phyloP scores from a whole-genome alignment of 2,113 vertebrate genomes.

The Blennius ocellaris region DNA sequence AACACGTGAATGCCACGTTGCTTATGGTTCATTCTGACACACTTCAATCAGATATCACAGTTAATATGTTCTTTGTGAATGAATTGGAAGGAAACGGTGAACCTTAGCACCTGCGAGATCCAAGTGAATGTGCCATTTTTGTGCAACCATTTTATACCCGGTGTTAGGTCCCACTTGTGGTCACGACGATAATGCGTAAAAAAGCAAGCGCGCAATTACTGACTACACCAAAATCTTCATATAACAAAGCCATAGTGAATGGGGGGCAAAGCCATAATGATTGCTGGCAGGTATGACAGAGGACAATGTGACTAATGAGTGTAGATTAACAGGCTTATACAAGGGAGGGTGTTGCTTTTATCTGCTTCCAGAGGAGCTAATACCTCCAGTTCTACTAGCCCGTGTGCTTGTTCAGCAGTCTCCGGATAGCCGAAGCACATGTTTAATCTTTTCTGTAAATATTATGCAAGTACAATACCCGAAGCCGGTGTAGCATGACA shows the following conservation, averaged over 20 bases:
- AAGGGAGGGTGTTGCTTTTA: conserved; percentile 38
- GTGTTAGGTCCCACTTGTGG: conserved; percentile 25
- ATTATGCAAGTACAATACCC: not conserved
- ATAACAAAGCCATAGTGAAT: conserved; percentile 33
- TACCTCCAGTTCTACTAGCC: conserved; percentile 13
- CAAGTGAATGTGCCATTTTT: conserved; percentile 45
- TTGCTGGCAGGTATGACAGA: conserved; percentile 42
- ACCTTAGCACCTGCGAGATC: conserved; percentile 36
- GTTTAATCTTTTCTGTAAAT: conserved; percentile 24
- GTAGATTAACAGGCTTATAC: conserved; percentile 55
- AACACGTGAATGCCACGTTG: not conserved
- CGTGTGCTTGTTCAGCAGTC: conserved; percentile 15
- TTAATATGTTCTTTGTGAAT: conserved; percentile 12
- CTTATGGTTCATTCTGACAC: conserved; percentile 5
- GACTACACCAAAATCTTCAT: conserved; percentile 29
- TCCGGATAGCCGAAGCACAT: not conserved
- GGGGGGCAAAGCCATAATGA: conserved; percentile 33
- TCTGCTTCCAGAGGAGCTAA: conserved; percentile 35
- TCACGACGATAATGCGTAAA: conserved; percentile 33
- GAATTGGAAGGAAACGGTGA: conserved; percentile 20
- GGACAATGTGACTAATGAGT: conserved; percentile 48
- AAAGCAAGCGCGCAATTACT: conserved; percentile 43
- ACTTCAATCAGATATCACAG: conserved; percentile 13
- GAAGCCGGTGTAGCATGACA: not conserved
- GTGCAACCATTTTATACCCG: conserved; percentile 19